Evolutionary conservation across 2,113 vertebrate species (phyloP).

Genomic region (Pollimyrus isidori): DNA sequence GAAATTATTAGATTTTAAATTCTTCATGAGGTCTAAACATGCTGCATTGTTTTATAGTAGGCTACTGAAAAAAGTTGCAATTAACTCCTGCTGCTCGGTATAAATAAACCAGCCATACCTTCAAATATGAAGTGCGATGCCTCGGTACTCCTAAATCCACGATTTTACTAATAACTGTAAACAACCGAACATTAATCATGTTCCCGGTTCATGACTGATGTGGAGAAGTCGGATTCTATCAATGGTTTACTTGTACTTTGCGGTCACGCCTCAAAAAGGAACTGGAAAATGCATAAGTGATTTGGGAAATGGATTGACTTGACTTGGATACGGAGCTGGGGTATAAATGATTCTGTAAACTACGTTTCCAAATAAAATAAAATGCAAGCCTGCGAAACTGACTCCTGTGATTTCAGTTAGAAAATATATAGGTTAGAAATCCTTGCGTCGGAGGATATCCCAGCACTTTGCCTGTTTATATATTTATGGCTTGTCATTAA

Average conservation of each 20-base stretch:
- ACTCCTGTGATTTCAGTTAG: not conserved
- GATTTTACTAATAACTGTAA: slow-evolving; percentile 22
- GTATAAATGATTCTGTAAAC: not conserved
- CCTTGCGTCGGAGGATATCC: not conserved
- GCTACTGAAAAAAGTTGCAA: not conserved
- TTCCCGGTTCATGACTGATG: slow-evolving; percentile 18
- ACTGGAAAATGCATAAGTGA: not conserved
- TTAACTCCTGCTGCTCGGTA: not conserved
- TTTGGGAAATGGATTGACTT: not conserved
- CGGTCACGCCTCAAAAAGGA: slow-evolving; percentile 17
- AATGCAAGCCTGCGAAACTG: not conserved
- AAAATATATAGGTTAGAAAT: not conserved
- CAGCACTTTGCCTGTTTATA: slow-evolving; percentile 34
- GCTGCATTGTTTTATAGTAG: not conserved
- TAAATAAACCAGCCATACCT: slow-evolving; percentile 18
- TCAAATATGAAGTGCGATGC: slow-evolving; percentile 4
- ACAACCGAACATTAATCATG: slow-evolving; percentile 16
- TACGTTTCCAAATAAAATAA: not conserved
- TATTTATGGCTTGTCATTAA: slow-evolving; percentile 67
- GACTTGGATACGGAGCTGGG: not conserved
- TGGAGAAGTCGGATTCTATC: slow-evolving; percentile 12
- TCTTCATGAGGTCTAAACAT: not conserved
- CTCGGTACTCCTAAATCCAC: slow-evolving; percentile 11
- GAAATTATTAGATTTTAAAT: not conserved
- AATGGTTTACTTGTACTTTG: slow-evolving; percentile 24